phyloP scores from a whole-genome alignment of 2,797 vertebrate species.

The Melanotaenia pygmaea region DNA sequence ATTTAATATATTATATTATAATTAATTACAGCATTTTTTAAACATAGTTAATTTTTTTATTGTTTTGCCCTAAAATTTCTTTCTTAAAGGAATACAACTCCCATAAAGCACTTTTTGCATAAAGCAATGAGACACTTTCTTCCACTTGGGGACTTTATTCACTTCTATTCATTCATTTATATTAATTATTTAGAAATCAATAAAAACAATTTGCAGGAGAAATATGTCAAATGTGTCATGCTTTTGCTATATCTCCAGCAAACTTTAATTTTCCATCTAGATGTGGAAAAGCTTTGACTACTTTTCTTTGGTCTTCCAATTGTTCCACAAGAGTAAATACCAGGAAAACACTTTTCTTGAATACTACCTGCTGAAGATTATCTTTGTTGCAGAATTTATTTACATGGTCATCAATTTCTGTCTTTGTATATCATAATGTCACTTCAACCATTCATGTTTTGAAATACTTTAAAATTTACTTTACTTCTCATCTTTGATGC shows the following conservation, averaged over 20 bases:
- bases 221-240: neutral
- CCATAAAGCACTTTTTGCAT: neutral
- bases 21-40: neutral
- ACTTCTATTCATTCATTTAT: neutral
- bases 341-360: neutral
- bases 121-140: too few relatives aligned
- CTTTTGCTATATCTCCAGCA: neutral
- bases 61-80: too few relatives aligned
- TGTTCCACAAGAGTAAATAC: neutral
- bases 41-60: too few relatives aligned
- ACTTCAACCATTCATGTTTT: neutral
- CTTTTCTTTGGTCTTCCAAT: too few relatives aligned
- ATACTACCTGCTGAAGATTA: neutral
- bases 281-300: neutral
- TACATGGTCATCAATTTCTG: neutral
- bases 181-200: neutral
- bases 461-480: neutral
- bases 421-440: neutral
- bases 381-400: neutral
- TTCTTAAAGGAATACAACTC: neutral
- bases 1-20: neutral
- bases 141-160: too few relatives aligned
- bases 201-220: neutral
- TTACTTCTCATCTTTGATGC: slow-evolving; percentile 20
- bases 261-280: neutral